Evolutionary conservation across 2,797 vertebrate species (phyloP), one percentile per base, ranked within the genome.

Genomic region (Tinamus major): DNA sequence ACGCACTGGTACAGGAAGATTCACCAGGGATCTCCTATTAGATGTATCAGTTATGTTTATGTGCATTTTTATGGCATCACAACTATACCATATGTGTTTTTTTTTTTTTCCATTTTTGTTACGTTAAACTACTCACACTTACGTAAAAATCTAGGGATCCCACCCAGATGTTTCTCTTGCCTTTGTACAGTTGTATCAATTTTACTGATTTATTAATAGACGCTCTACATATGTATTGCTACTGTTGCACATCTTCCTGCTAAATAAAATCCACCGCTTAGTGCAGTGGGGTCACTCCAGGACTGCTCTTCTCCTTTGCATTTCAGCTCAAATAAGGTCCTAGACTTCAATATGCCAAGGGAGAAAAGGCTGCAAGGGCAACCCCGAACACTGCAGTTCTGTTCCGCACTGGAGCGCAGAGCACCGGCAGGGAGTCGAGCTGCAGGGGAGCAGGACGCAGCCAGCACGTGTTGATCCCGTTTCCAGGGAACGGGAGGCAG

Each of bases 401-500:
- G n/a, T 59, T 76, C 46, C 4, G 63, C 79, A 81, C 10, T 48
- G n/a, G 75, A 78, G 37, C 69, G 72, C 19, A 78, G 84, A 85
- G 65, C 4, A 16, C 46, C 85, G 79, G 42, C 91, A 92, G 39
- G 69, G 37, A 88, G 77, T 53, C 27, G 76, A 35, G 63, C 51
- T 6, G 6, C 21, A 56, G n/a, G 26, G 90, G 46, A 14, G 39
- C 35, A 91, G 35, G 72, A 84, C 55, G 78, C 79, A 61, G 35
- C 63, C 48, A 81, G 64, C 56, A 55, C 31, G 2, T 61, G 53
- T 84, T 93, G 62, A 92, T 88, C 91, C 72, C 55, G 80, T 37
- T 93, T 77, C 77, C 79, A 91, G 87, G 68, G 85, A 90, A 93
- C 91, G 64, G 79, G 59, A 93, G 90, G 85, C 82, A 95, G 82